Percentiles rank a stretch among this genome's conserved stretches.
These are phyloP conservation scores for Botrylloides violaceus DNA, from an alignment of 23 tunicate species.

Conservation along the genomic window DNA sequence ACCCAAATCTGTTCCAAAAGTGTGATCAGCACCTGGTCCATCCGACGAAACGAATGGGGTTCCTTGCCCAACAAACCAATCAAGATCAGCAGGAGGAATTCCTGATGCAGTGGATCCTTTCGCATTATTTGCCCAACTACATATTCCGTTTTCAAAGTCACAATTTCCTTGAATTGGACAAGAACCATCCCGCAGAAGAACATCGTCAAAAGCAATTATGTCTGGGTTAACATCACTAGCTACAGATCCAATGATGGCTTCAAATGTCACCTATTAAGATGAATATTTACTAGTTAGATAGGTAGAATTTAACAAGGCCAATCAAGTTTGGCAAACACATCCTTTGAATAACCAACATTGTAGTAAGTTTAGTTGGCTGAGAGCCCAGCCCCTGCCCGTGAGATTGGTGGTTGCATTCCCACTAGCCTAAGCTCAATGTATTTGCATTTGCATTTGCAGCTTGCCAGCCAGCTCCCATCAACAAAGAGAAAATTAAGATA, in stretches of 20 bases:
- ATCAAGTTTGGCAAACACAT: too few species aligned
- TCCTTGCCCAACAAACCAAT: slow-evolving; percentile 48
- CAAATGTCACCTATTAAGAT: slow-evolving; percentile 61
- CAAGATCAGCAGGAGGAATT: slow-evolving; percentile 27
- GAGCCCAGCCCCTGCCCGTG: too few species aligned
- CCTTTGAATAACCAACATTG: too few species aligned
- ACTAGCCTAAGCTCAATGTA: too few species aligned
- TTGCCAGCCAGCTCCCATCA: too few species aligned
- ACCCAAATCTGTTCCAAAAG: slow-evolving; percentile 42
- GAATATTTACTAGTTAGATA: too few species aligned
- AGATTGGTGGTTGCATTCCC: too few species aligned
- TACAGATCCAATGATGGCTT: slow-evolving; percentile 20
- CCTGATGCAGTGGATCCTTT: slow-evolving; percentile 16
- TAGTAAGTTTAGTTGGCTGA: too few species aligned
- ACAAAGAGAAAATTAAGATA: too few species aligned
- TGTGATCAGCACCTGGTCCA: slow-evolving; percentile 49
- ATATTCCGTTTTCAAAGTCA: slow-evolving; percentile 72
- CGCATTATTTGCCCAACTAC: slow-evolving; percentile 64
- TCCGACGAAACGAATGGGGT: background rate
- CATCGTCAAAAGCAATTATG: slow-evolving; percentile 51
- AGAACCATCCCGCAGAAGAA: slow-evolving; percentile 45
- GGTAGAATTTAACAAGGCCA: too few species aligned
- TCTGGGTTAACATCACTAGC: slow-evolving; percentile 15
- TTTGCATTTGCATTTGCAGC: too few species aligned
- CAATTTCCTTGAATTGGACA: slow-evolving; percentile 70